phyloP scores from a whole-genome alignment of 2,888 invertebrate species.

The Drosophila pseudotakahashii region DNA sequence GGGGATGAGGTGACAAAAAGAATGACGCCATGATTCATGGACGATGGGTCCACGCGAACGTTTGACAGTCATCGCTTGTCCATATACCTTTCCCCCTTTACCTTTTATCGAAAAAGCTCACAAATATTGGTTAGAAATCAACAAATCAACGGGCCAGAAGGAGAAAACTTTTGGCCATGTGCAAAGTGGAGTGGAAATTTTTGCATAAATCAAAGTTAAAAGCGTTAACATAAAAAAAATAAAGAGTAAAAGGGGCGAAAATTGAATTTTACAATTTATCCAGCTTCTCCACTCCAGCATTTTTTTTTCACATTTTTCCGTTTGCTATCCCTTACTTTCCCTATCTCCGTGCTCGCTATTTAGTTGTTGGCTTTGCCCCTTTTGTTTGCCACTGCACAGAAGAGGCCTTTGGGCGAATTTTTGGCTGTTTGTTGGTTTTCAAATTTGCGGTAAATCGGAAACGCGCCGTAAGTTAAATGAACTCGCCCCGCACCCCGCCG shows the following conservation, averaged over 20 bases:
- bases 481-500: slow-evolving; percentile 52
- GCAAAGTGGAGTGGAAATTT: slow-evolving; percentile 76
- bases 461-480: slow-evolving; percentile 79
- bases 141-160: slow-evolving; percentile 64
- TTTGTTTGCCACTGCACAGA: slow-evolving; percentile 63
- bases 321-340: slow-evolving; percentile 40
- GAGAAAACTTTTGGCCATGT: slow-evolving; percentile 47
- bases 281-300: slow-evolving; percentile 5
- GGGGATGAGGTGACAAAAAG: slow-evolving; percentile 34
- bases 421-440: slow-evolving; percentile 77
- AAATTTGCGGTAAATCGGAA: slow-evolving; percentile 80
- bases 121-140: slow-evolving; percentile 76
- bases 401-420: slow-evolving; percentile 62
- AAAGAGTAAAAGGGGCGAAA: slow-evolving; percentile 57
- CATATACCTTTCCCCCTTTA: slow-evolving; percentile 32
- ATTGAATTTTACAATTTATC: slow-evolving; percentile 70
- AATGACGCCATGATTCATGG: slow-evolving; percentile 45
- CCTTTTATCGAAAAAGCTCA: slow-evolving; percentile 56
- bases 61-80: slow-evolving; percentile 48
- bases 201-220: slow-evolving; percentile 78
- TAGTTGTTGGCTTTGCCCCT: slow-evolving; percentile 43
- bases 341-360: slow-evolving; percentile 27
- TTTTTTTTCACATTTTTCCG: slow-evolving; percentile 12
- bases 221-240: slow-evolving; percentile 67
- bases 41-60: slow-evolving; percentile 26